Percentiles rank a stretch among this genome's conserved stretches.
Conservation (phyloP, 2,888 invertebrate genomes). For the Elysia crispata region DNA sequence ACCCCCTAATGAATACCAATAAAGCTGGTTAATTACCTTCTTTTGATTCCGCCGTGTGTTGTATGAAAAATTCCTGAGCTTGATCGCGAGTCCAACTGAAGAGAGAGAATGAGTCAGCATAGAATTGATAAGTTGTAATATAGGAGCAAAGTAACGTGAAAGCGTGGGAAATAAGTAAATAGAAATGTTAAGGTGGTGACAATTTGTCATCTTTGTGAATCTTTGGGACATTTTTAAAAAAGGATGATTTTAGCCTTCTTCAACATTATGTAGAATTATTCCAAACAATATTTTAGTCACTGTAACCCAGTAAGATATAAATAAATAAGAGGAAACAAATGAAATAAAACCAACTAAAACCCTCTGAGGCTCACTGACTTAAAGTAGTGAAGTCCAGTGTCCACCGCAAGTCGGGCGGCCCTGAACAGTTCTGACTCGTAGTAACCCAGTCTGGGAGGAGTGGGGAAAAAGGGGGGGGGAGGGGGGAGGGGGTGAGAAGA, state of each 20-base stretch:
- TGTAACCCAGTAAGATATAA: no score
- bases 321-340: no score
- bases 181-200: no score
- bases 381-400: constrained; percentile 64
- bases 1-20: no score
- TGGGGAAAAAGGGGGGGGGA: not conserved
- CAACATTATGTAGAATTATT: no score
- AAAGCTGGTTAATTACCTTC: constrained; percentile 30
- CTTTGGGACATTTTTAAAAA: no score
- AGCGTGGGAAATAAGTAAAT: no score
- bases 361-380: not conserved
- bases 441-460: constrained; percentile 54
- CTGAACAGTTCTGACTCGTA: constrained; percentile 64
- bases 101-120: not conserved
- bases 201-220: no score
- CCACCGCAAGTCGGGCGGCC: constrained; percentile 66
- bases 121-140: no score
- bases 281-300: no score
- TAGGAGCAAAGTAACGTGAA: no score
- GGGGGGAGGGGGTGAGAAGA: not conserved
- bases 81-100: constrained; percentile 69
- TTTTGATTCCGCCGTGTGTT: constrained; percentile 59
- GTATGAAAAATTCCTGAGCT: constrained; percentile 68
- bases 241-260: no score
- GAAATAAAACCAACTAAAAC: constrained; percentile 11